Conservation (phyloP, 2,797 vertebrate species). For the Acrossocheilus wenchowensis region DNA sequence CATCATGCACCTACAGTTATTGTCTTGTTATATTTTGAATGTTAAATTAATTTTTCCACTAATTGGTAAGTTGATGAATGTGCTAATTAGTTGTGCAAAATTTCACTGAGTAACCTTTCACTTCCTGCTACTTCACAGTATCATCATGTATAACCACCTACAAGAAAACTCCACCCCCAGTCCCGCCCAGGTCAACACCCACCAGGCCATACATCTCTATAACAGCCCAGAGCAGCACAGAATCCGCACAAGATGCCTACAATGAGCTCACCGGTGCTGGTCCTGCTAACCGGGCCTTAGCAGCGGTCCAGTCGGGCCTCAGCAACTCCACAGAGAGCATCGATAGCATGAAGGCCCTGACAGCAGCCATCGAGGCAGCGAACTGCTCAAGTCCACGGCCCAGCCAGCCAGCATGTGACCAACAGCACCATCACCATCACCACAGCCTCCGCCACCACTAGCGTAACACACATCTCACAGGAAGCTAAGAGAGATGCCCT, state of each 20-base stretch:
- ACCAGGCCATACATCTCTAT: constrained; percentile 98
- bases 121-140: constrained; percentile 74
- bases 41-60: not conserved
- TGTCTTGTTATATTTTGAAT: not conserved
- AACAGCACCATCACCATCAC: constrained; percentile 85
- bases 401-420: constrained; percentile 92
- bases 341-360: constrained; percentile 98
- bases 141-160: constrained; percentile 99
- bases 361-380: constrained; percentile 95
- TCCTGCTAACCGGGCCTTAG: constrained; percentile 88
- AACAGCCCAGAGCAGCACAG: constrained; percentile 98
- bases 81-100: not conserved
- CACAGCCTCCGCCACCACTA: constrained; percentile 59
- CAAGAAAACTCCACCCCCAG: constrained; percentile 97
- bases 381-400: constrained; percentile 94
- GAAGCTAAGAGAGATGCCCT: constrained; percentile 88
- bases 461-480: constrained; percentile 54
- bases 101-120: not conserved
- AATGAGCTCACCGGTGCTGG: constrained; percentile 81
- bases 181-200: constrained; percentile 89
- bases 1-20: not conserved
- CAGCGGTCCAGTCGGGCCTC: constrained; percentile 92
- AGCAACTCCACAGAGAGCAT: constrained; percentile 98
- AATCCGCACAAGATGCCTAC: constrained; percentile 97
- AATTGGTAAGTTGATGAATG: not conserved